A percentile compares a stretch with the other conserved stretches of the same genome.
Conservation (phyloP, 2,113 vertebrate species). For the Pelmatolapia mariae region DNA sequence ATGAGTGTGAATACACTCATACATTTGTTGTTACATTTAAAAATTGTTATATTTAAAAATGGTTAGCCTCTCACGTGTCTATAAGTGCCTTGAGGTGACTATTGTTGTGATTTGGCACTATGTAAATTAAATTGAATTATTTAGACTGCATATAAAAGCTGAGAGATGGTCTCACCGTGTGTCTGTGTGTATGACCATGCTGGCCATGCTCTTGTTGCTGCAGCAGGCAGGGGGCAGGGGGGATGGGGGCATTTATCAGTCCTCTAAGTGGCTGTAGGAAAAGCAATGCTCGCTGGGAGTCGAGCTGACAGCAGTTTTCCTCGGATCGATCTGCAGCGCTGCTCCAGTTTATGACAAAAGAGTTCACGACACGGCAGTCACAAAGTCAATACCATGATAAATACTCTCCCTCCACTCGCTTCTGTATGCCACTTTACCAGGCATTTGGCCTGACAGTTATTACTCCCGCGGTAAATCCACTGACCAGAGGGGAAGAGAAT, state of each 20-base stretch:
- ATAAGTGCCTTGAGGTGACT: neutral
- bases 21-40: neutral
- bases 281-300: slow-evolving; percentile 78
- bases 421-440: slow-evolving; percentile 81
- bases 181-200: neutral
- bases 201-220: slow-evolving; percentile 2
- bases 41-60: neutral
- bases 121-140: neutral
- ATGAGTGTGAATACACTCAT: neutral
- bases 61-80: neutral
- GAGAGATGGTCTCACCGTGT: neutral
- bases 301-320: slow-evolving; percentile 77
- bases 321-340: slow-evolving; percentile 76
- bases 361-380: slow-evolving; percentile 81
- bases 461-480: slow-evolving; percentile 90
- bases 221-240: neutral
- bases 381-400: slow-evolving; percentile 84
- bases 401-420: slow-evolving; percentile 77
- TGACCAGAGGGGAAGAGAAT: slow-evolving; percentile 53
- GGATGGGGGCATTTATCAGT: slow-evolving; percentile 72
- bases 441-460: slow-evolving; percentile 87
- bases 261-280: slow-evolving; percentile 75
- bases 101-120: neutral
- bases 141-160: neutral
- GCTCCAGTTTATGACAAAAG: slow-evolving; percentile 85